A percentile compares a stretch with the other conserved stretches of the same genome.
These are phyloP conservation scores for Pseudomyrmex cubaensis DNA, from an alignment of 1,140 invertebrate genomes.

Conservation along the genomic window DNA sequence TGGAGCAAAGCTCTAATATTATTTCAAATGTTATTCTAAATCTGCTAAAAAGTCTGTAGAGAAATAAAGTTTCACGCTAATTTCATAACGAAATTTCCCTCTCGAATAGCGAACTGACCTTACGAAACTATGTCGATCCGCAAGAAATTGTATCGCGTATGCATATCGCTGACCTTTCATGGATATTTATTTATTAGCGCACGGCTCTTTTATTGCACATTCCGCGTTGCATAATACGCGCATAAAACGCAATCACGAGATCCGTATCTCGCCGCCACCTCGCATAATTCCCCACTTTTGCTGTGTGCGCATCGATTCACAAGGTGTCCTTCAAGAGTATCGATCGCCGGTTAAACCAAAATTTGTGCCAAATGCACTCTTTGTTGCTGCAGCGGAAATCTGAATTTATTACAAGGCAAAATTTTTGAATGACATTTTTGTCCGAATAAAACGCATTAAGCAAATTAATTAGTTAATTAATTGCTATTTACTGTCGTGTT, in stretches of 20 bases:
- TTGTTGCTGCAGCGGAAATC: neutral
- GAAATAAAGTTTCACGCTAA: slow-evolving; percentile 13
- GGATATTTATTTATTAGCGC: slow-evolving; percentile 58
- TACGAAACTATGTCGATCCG: slow-evolving; percentile 36
- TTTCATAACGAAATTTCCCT: neutral
- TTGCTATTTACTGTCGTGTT: slow-evolving; percentile 48
- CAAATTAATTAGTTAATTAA: slow-evolving; percentile 25
- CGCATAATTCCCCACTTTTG: slow-evolving; percentile 3
- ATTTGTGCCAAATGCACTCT: slow-evolving; percentile 26
- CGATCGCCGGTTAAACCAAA: slow-evolving; percentile 30
- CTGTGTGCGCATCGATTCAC: neutral
- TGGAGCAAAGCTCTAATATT: neutral
- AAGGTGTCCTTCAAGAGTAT: slow-evolving; percentile 24
- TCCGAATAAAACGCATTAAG: slow-evolving; percentile 16
- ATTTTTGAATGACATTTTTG: no score
- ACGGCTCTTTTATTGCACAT: slow-evolving; percentile 37
- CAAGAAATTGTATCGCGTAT: slow-evolving; percentile 38
- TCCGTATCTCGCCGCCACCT: slow-evolving; percentile 8
- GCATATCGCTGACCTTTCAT: slow-evolving; percentile 51
- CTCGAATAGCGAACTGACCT: slow-evolving; percentile 15
- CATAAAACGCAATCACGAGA: slow-evolving; percentile 38
- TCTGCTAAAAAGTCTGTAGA: no score
- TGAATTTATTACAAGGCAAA: neutral
- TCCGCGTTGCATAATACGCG: slow-evolving; percentile 45
- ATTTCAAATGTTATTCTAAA: neutral